Evolutionary conservation across 2,888 invertebrate genomes (phyloP).

Genomic region (Tholera decimalis): DNA sequence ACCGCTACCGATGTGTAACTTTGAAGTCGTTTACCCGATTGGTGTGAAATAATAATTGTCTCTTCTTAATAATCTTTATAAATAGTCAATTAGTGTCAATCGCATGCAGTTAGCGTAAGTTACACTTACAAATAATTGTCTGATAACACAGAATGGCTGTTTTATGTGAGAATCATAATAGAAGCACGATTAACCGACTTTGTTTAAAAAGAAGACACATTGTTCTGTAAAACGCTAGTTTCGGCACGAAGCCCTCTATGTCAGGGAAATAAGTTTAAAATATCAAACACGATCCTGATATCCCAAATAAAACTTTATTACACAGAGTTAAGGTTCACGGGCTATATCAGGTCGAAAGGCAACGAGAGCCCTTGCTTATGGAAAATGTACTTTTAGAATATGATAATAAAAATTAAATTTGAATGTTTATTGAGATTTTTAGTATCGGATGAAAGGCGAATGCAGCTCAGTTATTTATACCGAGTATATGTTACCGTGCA

Average conservation of each 20-base stretch:
- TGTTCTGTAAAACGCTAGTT: slow-evolving; percentile 87
- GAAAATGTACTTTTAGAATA: slow-evolving; percentile 74
- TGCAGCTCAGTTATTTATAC: slow-evolving; percentile 80
- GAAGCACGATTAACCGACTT: slow-evolving; percentile 79
- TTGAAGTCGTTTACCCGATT: slow-evolving; percentile 56
- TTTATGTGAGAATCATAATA: slow-evolving; percentile 75
- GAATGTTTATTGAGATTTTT: slow-evolving; percentile 70
- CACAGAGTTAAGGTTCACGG: slow-evolving; percentile 49
- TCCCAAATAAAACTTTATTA: slow-evolving; percentile 48
- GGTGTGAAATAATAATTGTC: slow-evolving; percentile 48
- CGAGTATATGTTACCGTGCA: slow-evolving; percentile 84
- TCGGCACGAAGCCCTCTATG: slow-evolving; percentile 88
- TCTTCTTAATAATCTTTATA: slow-evolving; percentile 59
- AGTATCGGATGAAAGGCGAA: slow-evolving; percentile 76
- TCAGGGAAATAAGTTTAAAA: slow-evolving; percentile 81
- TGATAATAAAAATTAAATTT: slow-evolving; percentile 77
- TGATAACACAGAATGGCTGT: slow-evolving; percentile 66
- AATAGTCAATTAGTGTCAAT: slow-evolving; percentile 67
- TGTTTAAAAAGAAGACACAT: slow-evolving; percentile 87
- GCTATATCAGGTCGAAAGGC: slow-evolving; percentile 52
- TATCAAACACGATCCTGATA: slow-evolving; percentile 69
- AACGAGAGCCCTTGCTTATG: slow-evolving; percentile 62
- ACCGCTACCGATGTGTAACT: slow-evolving; percentile 60
- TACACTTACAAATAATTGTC: slow-evolving; percentile 59
- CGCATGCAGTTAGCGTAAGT: slow-evolving; percentile 47